These are phyloP conservation scores for Conus ventricosus DNA, from an alignment of 1,140 invertebrate species.

Conservation along the genomic window DNA sequence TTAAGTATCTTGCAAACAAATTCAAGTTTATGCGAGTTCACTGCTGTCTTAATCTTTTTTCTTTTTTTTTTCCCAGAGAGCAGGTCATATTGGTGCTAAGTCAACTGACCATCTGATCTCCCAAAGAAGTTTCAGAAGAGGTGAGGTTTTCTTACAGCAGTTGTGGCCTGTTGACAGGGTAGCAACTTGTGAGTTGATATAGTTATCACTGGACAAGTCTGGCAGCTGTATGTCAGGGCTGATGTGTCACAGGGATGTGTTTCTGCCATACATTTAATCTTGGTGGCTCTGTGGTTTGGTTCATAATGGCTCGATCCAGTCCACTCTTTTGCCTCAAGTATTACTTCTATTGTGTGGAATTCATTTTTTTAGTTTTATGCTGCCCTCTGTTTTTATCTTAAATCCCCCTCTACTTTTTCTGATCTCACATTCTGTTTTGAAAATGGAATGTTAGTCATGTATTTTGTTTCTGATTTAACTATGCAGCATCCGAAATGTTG, in stretches of 20 bases:
- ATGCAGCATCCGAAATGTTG: no score
- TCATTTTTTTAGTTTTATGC: neutral
- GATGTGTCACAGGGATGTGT: neutral
- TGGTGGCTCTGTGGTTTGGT: no score
- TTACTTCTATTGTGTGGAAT: no score
- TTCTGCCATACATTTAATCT: neutral
- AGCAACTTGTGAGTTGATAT: neutral
- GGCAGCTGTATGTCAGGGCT: neutral
- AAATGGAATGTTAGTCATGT: no score
- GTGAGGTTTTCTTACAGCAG: slow-evolving; percentile 5
- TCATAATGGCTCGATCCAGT: no score
- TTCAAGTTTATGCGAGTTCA: no score
- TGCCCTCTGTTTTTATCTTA: no score
- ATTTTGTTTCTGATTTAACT: no score
- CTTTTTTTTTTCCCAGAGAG: slow-evolving; percentile 8
- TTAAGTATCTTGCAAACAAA: no score
- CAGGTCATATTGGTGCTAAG: neutral
- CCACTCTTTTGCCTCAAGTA: no score
- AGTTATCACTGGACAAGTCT: neutral
- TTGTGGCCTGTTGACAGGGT: neutral
- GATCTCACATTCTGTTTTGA: no score
- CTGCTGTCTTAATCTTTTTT: neutral
- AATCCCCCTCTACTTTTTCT: no score
- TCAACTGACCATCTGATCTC: slow-evolving; percentile 37
- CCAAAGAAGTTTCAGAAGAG: slow-evolving; percentile 39